Evolutionary conservation across 2,113 vertebrate species (phyloP).

Genomic region (Typhlomys cinereus): DNA sequence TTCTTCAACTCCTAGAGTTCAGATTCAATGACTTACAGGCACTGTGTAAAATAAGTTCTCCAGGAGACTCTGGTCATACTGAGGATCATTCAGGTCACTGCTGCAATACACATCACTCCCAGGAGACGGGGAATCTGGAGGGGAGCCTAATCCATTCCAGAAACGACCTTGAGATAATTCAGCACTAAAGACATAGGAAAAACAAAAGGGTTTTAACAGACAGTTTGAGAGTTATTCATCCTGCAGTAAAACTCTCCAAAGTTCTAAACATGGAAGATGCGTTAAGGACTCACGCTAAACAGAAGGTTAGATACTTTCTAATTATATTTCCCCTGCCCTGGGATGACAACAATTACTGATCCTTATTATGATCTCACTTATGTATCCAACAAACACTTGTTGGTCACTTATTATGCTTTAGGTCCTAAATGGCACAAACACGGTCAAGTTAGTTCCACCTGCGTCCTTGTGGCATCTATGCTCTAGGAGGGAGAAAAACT

Average conservation of each 20-base stretch:
- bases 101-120: conserved; percentile 89
- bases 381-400: conserved; percentile 47
- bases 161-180: conserved; percentile 81
- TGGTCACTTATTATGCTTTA: conserved; percentile 45
- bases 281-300: conserved; percentile 37
- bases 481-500: neutral
- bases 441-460: conserved; percentile 29
- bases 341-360: conserved; percentile 15
- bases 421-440: conserved; percentile 21
- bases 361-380: conserved; percentile 61
- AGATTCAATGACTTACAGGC: conserved; percentile 86
- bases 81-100: conserved; percentile 93
- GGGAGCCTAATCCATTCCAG: conserved; percentile 87
- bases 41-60: conserved; percentile 94
- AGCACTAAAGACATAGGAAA: conserved; percentile 72
- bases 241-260: conserved; percentile 21
- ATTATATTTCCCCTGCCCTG: conserved; percentile 15
- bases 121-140: conserved; percentile 88
- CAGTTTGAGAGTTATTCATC: neutral
- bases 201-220: conserved; percentile 37
- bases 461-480: neutral
- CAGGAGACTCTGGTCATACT: conserved; percentile 94
- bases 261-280: conserved; percentile 23
- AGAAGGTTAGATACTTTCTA: conserved; percentile 46
- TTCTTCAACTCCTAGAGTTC: neutral